phyloP scores from a whole-genome alignment of 1,140 invertebrate genomes.

The Reticulitermes speratus region DNA sequence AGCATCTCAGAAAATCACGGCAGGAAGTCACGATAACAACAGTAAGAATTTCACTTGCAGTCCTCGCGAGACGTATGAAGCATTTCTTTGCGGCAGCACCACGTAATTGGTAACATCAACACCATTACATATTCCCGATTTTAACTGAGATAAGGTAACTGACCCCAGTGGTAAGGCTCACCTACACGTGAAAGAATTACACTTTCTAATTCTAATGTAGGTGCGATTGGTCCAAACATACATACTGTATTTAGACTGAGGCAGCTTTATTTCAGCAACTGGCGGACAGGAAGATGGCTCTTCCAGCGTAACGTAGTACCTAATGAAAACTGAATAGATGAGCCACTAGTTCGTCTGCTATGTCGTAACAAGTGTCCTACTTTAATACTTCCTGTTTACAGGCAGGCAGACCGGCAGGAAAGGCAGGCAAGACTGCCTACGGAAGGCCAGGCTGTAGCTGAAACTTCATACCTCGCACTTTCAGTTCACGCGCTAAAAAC shows the following conservation, averaged over 20 bases:
- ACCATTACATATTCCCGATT: neutral
- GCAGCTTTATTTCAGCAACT: neutral
- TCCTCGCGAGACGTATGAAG: neutral
- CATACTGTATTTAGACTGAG: neutral
- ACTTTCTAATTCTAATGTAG: neutral
- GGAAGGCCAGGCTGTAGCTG: too few species aligned
- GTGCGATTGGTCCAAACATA: neutral
- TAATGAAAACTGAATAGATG: neutral
- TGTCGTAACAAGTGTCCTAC: neutral
- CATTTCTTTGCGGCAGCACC: neutral
- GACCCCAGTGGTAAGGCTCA: neutral
- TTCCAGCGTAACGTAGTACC: neutral
- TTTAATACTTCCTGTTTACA: neutral
- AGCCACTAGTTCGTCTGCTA: neutral
- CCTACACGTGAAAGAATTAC: neutral
- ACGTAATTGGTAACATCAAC: neutral
- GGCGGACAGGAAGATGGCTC: neutral
- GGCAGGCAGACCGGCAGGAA: too few species aligned
- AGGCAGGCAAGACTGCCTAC: too few species aligned
- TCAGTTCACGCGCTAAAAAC: too few species aligned
- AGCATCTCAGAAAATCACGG: neutral
- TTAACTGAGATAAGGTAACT: neutral
- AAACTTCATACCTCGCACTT: too few species aligned
- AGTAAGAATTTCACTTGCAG: neutral
- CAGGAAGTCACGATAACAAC: neutral